Percentiles rank a stretch among this genome's conserved stretches.
Conservation (phyloP, 1,140 invertebrate species). For the Drosophila kikkawai region DNA sequence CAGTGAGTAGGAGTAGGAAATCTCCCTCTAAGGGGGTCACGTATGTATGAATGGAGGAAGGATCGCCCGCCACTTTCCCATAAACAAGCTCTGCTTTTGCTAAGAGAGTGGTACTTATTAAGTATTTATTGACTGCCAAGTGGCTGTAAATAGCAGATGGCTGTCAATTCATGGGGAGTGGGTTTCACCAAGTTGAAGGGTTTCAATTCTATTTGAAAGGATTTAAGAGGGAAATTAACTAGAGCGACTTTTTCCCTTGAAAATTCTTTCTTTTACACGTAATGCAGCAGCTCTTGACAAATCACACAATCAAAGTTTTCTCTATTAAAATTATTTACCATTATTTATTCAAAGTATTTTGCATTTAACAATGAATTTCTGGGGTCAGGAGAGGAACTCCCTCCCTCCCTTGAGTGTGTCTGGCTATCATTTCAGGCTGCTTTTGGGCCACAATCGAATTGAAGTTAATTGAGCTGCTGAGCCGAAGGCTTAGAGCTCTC, state of each 20-base stretch:
- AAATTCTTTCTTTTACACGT: neutral
- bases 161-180: neutral
- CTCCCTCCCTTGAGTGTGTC: neutral
- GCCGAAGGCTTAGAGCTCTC: constrained; percentile 20
- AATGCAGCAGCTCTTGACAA: neutral
- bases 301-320: neutral
- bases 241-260: neutral
- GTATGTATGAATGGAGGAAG: constrained; percentile 8
- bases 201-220: neutral
- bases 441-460: constrained; percentile 20
- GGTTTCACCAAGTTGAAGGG: no score
- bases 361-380: neutral
- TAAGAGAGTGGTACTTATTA: constrained; percentile 27
- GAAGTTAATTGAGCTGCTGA: constrained; percentile 23
- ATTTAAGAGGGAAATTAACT: neutral
- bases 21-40: neutral
- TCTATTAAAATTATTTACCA: neutral
- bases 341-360: neutral
- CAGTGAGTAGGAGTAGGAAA: neutral
- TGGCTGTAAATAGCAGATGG: constrained; percentile 40
- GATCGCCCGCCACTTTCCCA: constrained; percentile 3
- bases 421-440: no score
- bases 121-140: constrained; percentile 44
- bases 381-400: neutral
- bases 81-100: constrained; percentile 9